A percentile compares a stretch with the other conserved stretches of the same genome.
phyloP scores from a whole-genome alignment of 1,140 invertebrate genomes.

The Megathymus violae region DNA sequence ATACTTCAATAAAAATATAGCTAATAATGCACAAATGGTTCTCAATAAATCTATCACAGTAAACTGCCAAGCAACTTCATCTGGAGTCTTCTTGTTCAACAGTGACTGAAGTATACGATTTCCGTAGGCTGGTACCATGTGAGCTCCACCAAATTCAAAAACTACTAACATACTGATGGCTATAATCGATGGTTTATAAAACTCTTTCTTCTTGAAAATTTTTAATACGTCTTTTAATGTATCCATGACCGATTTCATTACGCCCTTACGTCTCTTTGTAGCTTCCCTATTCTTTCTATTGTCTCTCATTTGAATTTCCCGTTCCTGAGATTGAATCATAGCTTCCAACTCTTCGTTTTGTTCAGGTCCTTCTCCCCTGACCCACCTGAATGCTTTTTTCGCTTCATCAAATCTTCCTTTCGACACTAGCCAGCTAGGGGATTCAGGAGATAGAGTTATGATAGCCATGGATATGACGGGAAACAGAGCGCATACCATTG shows the following conservation, averaged over 20 bases:
- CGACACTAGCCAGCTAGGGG: conserved; percentile 71
- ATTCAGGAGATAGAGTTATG: conserved; percentile 75
- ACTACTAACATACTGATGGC: conserved; percentile 76
- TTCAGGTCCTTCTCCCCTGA: conserved; percentile 61
- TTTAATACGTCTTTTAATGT: conserved; percentile 58
- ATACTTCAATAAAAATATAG: conserved; percentile 73
- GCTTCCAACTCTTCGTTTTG: conserved; percentile 65
- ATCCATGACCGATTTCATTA: conserved; percentile 51
- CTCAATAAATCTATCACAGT: conserved; percentile 73
- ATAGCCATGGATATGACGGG: conserved; percentile 70
- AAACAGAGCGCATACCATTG: conserved; percentile 65
- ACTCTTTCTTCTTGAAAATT: conserved; percentile 77
- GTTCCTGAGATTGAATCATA: conserved; percentile 68
- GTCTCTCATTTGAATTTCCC: conserved; percentile 48
- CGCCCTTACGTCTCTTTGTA: conserved; percentile 48
- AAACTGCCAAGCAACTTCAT: conserved; percentile 74
- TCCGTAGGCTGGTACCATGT: conserved; percentile 75
- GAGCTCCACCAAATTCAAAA: conserved; percentile 75
- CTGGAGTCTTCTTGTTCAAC: conserved; percentile 60
- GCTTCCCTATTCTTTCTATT: conserved; percentile 36
- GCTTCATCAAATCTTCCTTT: conserved; percentile 71
- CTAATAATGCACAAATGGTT: conserved; percentile 71
- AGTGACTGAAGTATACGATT: conserved; percentile 70
- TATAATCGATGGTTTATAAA: conserved; percentile 74
- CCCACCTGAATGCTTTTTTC: conserved; percentile 71